Evolutionary conservation across 2,797 vertebrate genomes (phyloP).

Genomic region (Xiphophorus birchmanni): DNA sequence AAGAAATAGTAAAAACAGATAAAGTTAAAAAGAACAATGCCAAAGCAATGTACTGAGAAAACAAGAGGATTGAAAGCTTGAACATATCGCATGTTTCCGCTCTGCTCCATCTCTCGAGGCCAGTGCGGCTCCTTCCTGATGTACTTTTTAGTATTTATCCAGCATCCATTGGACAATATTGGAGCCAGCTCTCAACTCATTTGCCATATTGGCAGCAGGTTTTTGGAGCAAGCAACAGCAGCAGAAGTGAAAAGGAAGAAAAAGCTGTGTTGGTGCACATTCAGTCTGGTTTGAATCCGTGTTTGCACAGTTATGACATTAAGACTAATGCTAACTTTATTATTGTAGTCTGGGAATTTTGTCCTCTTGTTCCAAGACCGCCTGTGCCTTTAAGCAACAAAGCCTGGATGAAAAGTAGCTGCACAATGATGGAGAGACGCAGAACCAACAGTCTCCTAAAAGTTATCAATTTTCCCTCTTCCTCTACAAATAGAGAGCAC

Average conservation of each 20-base stretch:
- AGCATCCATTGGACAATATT: constrained; percentile 71
- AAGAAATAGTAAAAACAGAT: constrained; percentile 51
- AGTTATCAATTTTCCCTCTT: constrained; percentile 51
- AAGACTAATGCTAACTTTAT: constrained; percentile 28
- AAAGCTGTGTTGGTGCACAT: constrained; percentile 42
- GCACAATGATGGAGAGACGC: constrained; percentile 10
- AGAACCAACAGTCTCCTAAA: constrained; percentile 29
- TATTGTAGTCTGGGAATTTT: constrained; percentile 31
- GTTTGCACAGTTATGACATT: constrained; percentile 45
- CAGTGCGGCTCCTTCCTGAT: constrained; percentile 70
- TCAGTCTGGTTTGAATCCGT: constrained; percentile 39
- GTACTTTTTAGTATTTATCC: constrained; percentile 79
- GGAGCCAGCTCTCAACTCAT: constrained; percentile 50
- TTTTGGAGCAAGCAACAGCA: constrained; percentile 46
- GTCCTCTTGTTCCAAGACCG: constrained; percentile 2
- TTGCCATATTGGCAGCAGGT: constrained; percentile 66
- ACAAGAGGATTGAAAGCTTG: constrained; percentile 47
- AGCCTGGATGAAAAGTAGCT: constrained; percentile 30
- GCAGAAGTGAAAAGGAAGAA: constrained; percentile 54
- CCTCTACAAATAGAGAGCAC: constrained; percentile 42
- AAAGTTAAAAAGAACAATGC: constrained; percentile 37
- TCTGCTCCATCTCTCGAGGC: constrained; percentile 69
- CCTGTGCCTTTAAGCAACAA: constrained; percentile 1
- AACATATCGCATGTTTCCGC: constrained; percentile 76
- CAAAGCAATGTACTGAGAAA: constrained; percentile 18